Evolutionary conservation across 2,888 invertebrate genomes (phyloP).

Genomic region (Ecliptopera silaceata): DNA sequence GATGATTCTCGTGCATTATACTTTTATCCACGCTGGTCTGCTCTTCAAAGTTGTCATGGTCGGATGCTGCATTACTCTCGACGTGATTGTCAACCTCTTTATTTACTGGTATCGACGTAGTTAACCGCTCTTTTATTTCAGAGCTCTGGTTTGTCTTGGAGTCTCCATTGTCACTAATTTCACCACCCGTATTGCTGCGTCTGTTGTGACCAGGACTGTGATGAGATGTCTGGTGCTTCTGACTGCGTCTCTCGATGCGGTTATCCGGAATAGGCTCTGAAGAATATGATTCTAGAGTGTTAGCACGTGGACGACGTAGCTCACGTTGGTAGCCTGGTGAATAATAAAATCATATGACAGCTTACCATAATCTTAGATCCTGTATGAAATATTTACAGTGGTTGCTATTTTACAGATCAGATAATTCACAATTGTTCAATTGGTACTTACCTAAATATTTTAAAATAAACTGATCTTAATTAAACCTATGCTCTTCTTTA

Average conservation of each 20-base stretch:
- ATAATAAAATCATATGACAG: neutral
- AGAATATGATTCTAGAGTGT: neutral
- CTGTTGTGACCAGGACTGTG: neutral
- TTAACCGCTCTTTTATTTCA: too few relatives aligned
- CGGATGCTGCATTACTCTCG: neutral
- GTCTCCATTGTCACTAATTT: too few relatives aligned
- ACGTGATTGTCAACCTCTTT: neutral
- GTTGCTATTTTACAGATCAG: too few relatives aligned
- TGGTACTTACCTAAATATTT: too few relatives aligned
- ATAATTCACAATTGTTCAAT: too few relatives aligned
- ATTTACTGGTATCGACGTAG: neutral
- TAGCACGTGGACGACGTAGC: neutral
- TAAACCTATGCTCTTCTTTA: too few relatives aligned
- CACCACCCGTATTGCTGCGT: neutral
- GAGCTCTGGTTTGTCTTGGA: too few relatives aligned
- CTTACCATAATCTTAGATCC: too few relatives aligned
- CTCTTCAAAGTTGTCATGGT: neutral
- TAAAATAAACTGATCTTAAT: too few relatives aligned
- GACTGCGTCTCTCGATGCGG: neutral
- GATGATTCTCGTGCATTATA: neutral
- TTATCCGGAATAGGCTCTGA: neutral
- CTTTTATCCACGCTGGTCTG: neutral
- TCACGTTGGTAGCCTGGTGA: neutral
- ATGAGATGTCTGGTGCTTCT: neutral
- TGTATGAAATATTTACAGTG: too few relatives aligned